Evolutionary conservation across 2,888 invertebrate genomes (phyloP).

Genomic region (Calephelis perditalis): DNA sequence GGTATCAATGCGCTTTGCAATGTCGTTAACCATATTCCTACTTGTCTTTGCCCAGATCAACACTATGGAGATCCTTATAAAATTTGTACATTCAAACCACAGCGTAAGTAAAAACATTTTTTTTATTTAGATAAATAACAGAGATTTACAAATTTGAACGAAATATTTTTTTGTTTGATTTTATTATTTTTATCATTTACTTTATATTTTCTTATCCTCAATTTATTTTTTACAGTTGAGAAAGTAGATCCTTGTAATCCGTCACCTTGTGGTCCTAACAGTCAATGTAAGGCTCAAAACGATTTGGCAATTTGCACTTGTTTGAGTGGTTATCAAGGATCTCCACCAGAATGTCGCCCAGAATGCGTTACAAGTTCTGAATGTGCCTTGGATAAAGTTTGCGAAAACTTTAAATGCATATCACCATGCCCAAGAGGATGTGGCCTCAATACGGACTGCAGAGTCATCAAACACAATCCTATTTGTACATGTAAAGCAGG

Average conservation of each 20-base stretch:
- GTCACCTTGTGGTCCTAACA: slow-evolving; percentile 88
- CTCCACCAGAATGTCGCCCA: slow-evolving; percentile 83
- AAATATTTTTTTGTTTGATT: neutral
- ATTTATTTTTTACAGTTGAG: slow-evolving; percentile 47
- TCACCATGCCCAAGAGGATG: slow-evolving; percentile 85
- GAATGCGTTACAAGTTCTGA: slow-evolving; percentile 84
- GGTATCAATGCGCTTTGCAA: slow-evolving; percentile 85
- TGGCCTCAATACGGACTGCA: slow-evolving; percentile 83
- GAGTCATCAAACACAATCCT: slow-evolving; percentile 84
- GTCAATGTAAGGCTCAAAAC: slow-evolving; percentile 77
- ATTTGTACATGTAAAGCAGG: slow-evolving; percentile 82
- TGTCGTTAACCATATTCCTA: slow-evolving; percentile 86
- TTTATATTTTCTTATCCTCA: neutral
- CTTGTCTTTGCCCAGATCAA: slow-evolving; percentile 82
- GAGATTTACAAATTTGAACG: neutral
- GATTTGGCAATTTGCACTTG: slow-evolving; percentile 85
- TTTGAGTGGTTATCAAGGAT: slow-evolving; percentile 80
- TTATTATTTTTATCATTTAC: neutral
- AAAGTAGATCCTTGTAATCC: slow-evolving; percentile 78
- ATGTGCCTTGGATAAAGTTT: slow-evolving; percentile 81
- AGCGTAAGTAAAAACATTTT: slow-evolving; percentile 68
- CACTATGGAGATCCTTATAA: slow-evolving; percentile 85
- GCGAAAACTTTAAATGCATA: slow-evolving; percentile 83
- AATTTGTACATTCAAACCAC: slow-evolving; percentile 73
- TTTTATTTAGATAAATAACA: neutral